Percentiles rank a stretch among this genome's conserved stretches.
phyloP scores from a whole-genome alignment of 2,113 vertebrate species.

The Nematolebias whitei region DNA sequence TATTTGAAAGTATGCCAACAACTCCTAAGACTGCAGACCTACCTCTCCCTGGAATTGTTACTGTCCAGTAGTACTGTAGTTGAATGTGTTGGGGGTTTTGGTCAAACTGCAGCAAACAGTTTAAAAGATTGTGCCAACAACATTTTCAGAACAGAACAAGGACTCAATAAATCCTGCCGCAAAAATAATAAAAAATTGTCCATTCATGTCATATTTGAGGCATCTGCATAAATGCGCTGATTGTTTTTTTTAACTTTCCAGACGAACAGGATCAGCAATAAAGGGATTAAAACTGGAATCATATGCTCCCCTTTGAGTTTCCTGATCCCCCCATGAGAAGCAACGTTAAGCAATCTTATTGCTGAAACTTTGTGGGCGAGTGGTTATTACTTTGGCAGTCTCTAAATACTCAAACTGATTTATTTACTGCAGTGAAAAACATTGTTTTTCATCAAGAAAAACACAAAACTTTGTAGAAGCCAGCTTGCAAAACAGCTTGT shows the following conservation, averaged over 20 bases:
- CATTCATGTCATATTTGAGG: conserved; percentile 19
- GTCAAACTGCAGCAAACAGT: neutral
- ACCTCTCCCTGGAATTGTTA: too few species aligned
- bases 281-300: conserved; percentile 23
- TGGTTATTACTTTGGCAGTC: conserved; percentile 18
- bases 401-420: conserved; percentile 14
- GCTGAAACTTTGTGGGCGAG: conserved; percentile 14
- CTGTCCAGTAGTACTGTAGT: too few species aligned
- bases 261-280: conserved; percentile 21
- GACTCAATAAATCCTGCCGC: neutral
- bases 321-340: conserved; percentile 3
- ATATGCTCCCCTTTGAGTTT: conserved; percentile 17
- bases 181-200: conserved; percentile 1
- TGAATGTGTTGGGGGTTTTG: neutral
- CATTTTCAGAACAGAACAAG: neutral
- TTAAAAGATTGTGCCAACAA: too few species aligned
- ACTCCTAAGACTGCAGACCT: too few species aligned
- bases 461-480: too few species aligned
- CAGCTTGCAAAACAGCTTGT: conserved; percentile 7
- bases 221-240: conserved; percentile 16
- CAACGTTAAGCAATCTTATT: neutral
- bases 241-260: conserved; percentile 21
- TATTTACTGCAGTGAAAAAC: too few species aligned
- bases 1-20: too few species aligned
- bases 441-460: conserved; percentile 5